phyloP scores from a whole-genome alignment of 2,797 vertebrate genomes.

The Alca torda region DNA sequence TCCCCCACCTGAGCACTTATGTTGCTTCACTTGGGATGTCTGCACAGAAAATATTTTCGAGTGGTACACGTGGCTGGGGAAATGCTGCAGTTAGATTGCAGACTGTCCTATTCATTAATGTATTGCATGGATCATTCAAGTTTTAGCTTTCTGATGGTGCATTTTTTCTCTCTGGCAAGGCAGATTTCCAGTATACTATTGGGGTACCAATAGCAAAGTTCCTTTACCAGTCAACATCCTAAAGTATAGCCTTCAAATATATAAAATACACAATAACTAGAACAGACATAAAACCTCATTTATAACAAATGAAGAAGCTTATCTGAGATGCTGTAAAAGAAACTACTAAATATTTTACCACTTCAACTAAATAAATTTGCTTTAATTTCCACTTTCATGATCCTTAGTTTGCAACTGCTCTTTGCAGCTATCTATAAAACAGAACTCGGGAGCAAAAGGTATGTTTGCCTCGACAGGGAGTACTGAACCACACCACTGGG shows the following conservation, averaged over 20 bases:
- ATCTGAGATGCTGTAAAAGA: not conserved
- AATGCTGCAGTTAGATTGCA: not conserved
- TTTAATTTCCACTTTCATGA: not conserved
- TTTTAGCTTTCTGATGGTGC: not conserved
- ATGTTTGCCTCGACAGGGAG: not conserved
- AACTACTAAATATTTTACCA: not conserved
- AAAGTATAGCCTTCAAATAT: not conserved
- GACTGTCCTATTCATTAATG: not conserved
- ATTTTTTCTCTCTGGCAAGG: not conserved
- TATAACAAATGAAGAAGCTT: not conserved
- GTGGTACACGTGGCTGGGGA: not conserved
- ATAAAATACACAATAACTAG: not conserved
- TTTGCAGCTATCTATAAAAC: not conserved
- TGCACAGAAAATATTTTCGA: not conserved
- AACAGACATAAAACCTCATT: not conserved
- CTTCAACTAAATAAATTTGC: not conserved
- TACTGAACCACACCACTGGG: not conserved
- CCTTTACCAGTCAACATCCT: not conserved
- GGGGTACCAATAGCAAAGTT: not conserved
- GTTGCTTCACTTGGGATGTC: not conserved
- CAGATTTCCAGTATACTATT: not conserved
- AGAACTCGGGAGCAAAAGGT: not conserved
- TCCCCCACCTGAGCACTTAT: not conserved
- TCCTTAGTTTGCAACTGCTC: not conserved
- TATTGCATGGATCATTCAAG: not conserved